These are phyloP conservation scores for Drosophila arawakana DNA, from an alignment of 1,140 invertebrate genomes.

Conservation along the genomic window DNA sequence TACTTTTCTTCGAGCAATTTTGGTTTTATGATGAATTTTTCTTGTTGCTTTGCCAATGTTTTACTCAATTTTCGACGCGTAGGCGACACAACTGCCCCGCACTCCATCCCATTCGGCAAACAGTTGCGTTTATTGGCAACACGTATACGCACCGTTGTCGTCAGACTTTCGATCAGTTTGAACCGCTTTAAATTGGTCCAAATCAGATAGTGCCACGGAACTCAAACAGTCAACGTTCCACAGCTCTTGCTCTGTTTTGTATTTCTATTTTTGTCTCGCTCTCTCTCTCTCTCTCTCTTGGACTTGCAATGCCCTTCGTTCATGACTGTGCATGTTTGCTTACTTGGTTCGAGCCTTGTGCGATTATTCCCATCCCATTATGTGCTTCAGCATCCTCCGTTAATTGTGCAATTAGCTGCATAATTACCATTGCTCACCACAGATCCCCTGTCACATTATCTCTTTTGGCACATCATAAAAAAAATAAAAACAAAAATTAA, in stretches of 20 bases:
- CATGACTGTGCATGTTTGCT: conserved; percentile 19
- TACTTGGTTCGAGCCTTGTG: neutral
- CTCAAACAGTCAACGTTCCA: neutral
- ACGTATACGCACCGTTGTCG: conserved; percentile 49
- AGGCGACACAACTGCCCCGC: conserved; percentile 1
- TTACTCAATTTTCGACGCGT: conserved; percentile 23
- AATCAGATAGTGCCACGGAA: conserved; percentile 19
- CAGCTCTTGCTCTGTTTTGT: neutral
- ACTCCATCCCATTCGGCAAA: neutral
- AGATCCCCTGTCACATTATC: conserved; percentile 14
- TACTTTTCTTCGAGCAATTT: conserved; percentile 10
- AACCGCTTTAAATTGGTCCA: conserved; percentile 61
- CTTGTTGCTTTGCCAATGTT: conserved; percentile 22
- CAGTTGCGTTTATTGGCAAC: conserved; percentile 36
- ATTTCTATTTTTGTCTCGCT: neutral
- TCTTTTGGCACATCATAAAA: conserved; percentile 32
- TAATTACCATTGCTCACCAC: conserved; percentile 50
- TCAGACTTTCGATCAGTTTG: conserved; percentile 27
- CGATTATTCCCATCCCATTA: conserved; percentile 12
- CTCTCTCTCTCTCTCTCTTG: neutral
- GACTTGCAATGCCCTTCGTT: conserved; percentile 21
- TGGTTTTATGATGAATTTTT: conserved; percentile 27
- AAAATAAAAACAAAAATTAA: neutral
- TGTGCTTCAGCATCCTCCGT: conserved; percentile 20
- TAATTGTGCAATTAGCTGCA: conserved; percentile 74